phyloP scores from a whole-genome alignment of 2,888 invertebrate genomes.

The Tryphoninae sp. region DNA sequence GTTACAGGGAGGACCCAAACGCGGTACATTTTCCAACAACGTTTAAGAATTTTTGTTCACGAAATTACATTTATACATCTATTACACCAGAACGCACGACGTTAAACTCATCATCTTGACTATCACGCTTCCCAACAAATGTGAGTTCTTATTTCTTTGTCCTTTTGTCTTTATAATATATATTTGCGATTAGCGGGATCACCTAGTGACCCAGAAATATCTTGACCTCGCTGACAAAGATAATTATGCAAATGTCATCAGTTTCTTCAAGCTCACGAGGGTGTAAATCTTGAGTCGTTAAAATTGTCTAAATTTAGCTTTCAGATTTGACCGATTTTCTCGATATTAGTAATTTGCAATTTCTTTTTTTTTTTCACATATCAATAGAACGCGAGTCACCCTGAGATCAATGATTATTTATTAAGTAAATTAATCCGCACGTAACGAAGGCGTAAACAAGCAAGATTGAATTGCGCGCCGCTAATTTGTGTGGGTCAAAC shows the following conservation, averaged over 20 bases:
- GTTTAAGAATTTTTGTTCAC: constrained; percentile 16
- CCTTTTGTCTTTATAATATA: not conserved
- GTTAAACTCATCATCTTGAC: constrained; percentile 44
- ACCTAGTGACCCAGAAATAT: constrained; percentile 23
- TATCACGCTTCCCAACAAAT: constrained; percentile 34
- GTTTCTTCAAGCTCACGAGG: not conserved
- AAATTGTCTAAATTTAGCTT: not conserved
- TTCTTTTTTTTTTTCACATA: constrained; percentile 15
- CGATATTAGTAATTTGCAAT: not conserved
- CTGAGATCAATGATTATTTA: constrained; percentile 55
- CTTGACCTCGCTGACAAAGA: constrained; percentile 17
- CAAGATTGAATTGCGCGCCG: constrained; percentile 4
- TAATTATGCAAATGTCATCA: constrained; percentile 10
- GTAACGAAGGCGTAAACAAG: constrained; percentile 23
- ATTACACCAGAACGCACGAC: constrained; percentile 53
- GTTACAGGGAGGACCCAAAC: constrained; percentile 10
- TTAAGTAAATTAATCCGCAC: constrained; percentile 59
- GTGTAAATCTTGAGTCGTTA: not conserved
- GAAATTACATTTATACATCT: constrained; percentile 60
- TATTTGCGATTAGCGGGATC: constrained; percentile 39
- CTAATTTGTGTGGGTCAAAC: constrained; percentile 30
- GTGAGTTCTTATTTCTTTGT: constrained; percentile 19
- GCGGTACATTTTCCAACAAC: not conserved
- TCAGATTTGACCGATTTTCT: not conserved
- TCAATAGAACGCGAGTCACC: constrained; percentile 24